Percentiles rank a stretch among this genome's conserved stretches.
Evolutionary conservation across 2,888 invertebrate genomes (phyloP).

Genomic region (Argyra leucocephala): DNA sequence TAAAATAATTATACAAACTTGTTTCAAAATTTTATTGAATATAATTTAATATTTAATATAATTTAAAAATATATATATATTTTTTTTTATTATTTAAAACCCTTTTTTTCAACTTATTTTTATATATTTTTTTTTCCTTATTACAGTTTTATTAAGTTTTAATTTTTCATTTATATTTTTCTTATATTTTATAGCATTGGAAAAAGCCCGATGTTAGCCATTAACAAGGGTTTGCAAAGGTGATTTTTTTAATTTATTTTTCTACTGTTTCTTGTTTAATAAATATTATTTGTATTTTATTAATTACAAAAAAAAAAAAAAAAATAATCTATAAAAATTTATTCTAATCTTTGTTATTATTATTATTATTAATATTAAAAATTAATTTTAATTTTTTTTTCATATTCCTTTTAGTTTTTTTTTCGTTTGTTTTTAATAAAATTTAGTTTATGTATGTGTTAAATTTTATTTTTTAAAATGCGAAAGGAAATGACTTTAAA

Average conservation of each 20-base stretch:
- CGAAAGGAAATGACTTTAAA: neutral
- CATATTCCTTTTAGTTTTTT: neutral
- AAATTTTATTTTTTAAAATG: conserved; percentile 13
- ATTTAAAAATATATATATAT: conserved; percentile 16
- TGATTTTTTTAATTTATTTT: conserved; percentile 52
- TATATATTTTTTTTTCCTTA: neutral
- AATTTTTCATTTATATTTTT: conserved; percentile 42
- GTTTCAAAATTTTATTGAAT: no score
- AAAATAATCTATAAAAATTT: neutral
- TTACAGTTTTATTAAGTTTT: conserved; percentile 14
- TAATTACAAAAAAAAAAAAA: no score
- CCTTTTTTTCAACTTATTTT: neutral
- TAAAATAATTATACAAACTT: no score
- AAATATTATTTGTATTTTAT: conserved; percentile 25
- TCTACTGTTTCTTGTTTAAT: conserved; percentile 29
- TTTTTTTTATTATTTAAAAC: conserved; percentile 23
- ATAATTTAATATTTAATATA: no score
- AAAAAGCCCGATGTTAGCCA: conserved; percentile 68
- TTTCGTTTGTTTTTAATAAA: conserved; percentile 19
- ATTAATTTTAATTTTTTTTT: conserved; percentile 17
- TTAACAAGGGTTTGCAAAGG: conserved; percentile 78
- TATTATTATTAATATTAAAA: neutral
- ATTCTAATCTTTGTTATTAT: neutral
- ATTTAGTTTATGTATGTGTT: conserved; percentile 22
- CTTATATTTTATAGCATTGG: conserved; percentile 62